Percentiles rank a stretch among this genome's conserved stretches.
Evolutionary conservation across 2,888 invertebrate species (phyloP).

Genomic region (Apodemia zela): DNA sequence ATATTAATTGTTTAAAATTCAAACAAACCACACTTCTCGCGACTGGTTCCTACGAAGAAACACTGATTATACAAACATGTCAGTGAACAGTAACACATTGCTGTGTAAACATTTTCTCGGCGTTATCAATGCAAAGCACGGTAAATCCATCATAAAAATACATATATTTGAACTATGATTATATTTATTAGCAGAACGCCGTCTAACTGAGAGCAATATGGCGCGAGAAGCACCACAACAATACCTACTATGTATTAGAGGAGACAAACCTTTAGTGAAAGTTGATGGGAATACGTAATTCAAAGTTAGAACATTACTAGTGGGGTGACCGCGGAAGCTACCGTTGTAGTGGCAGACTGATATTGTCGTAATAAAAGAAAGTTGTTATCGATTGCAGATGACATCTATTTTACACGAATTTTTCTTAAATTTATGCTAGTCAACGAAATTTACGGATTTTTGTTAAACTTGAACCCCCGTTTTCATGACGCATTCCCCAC

Average conservation of each 20-base stretch:
- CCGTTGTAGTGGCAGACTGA: constrained; percentile 5
- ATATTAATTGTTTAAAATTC: constrained; percentile 1
- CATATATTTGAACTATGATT: constrained; percentile 17
- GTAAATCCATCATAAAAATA: constrained; percentile 16
- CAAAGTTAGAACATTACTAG: constrained; percentile 35
- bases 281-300: constrained; percentile 46
- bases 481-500: too few relatives aligned
- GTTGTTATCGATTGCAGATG: constrained; percentile 26
- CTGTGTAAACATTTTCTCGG: constrained; percentile 8
- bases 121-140: constrained; percentile 16
- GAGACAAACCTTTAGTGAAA: constrained; percentile 53
- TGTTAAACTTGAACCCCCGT: too few relatives aligned
- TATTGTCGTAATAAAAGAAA: constrained; percentile 24
- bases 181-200: constrained; percentile 21
- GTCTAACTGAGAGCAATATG: constrained; percentile 25
- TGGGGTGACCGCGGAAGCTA: constrained; percentile 38
- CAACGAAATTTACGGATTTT: neutral
- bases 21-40: constrained; percentile 4
- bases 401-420: neutral
- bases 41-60: neutral
- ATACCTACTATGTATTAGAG: constrained; percentile 17
- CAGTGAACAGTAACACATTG: constrained; percentile 5
- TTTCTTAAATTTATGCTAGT: neutral
- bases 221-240: constrained; percentile 31
- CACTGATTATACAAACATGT: constrained; percentile 13